Base-by-base conservation (phyloP, 2,113 vertebrate species). In the Narcine bancroftii region DNA sequence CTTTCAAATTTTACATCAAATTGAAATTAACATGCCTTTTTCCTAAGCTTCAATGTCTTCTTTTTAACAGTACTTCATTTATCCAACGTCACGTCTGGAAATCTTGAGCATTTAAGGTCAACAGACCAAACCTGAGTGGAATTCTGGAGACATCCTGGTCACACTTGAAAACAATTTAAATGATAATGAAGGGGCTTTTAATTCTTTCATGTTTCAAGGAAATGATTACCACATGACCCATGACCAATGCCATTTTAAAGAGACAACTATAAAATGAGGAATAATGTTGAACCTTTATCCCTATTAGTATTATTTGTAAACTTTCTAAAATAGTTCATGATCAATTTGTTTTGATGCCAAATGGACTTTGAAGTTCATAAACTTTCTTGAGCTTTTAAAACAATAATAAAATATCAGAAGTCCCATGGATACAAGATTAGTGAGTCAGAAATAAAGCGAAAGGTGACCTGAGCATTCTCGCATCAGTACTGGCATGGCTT, bases 111-210 rank as follows among this genome's bases (percentile, higher is more conserved):
- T n/a, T 87, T 60, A 29, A 83, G 79, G 29, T 83, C 47, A 83
- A 83, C 47, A 60, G 36, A n/a, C 29, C 53, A 60, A 87, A 87
- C 15, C 5, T 87, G 33, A 19, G n/a, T 85, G 29, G 81, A 81
- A n/a, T 65, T 60, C 60, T 26, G 56, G n/a, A 89, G 63, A 91
- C 39, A 91, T 69, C 39, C 11, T 69, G 39, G 60, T 91, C 39
- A 66, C 42, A 91, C 36, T 45, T 69, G 81, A 91, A 91, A 91
- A 63, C 87, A 91, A 42, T 45, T 91, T 66, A 91, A n/a, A 91
- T 91, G 63, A 91, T 17, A 91, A 45, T 91, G 69, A 65, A 66
- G 69, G 9, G 36, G 87, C 39, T 42, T 69, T 65, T 65, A 45
- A 69, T 26, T 39, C 63, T 66, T 91, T 91, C 63, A 91, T 39